Conservation (phyloP, 1,140 invertebrate species). For the Copidosoma floridanum region DNA sequence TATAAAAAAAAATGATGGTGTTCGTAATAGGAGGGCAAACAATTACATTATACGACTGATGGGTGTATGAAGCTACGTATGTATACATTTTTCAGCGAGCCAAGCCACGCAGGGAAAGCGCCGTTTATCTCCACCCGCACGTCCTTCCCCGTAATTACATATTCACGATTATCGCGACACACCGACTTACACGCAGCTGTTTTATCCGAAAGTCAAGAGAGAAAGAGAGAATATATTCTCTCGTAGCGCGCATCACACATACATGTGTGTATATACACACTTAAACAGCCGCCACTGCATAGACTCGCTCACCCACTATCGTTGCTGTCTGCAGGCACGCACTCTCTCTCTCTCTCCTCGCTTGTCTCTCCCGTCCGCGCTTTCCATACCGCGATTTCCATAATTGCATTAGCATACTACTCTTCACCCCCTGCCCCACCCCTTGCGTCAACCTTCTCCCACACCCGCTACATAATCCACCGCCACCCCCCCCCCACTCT, state of each 20-base stretch:
- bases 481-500: background rate
- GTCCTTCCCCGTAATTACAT: slow-evolving; percentile 42
- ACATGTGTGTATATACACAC: too few relatives aligned
- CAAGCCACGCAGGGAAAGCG: slow-evolving; percentile 22
- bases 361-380: slow-evolving; percentile 2
- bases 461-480: background rate
- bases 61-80: too few relatives aligned
- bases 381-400: slow-evolving; percentile 42
- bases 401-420: slow-evolving; percentile 45
- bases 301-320: background rate
- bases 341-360: background rate
- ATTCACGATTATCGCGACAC: slow-evolving; percentile 44
- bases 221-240: too few relatives aligned
- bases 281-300: slow-evolving; percentile 17
- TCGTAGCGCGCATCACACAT: too few relatives aligned
- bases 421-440: slow-evolving; percentile 25
- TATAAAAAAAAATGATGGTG: too few relatives aligned
- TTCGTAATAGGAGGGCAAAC: too few relatives aligned
- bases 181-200: slow-evolving; percentile 36
- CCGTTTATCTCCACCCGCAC: slow-evolving; percentile 39
- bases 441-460: background rate
- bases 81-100: slow-evolving; percentile 40
- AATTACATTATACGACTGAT: too few relatives aligned
- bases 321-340: too few relatives aligned
- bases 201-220: slow-evolving; percentile 20